Percentiles rank a stretch among this genome's conserved stretches.
These are phyloP conservation scores for Turritopsis rubra DNA, from an alignment of 30 jellyfish, hydroid and myxozoan genomes.

Conservation along the genomic window DNA sequence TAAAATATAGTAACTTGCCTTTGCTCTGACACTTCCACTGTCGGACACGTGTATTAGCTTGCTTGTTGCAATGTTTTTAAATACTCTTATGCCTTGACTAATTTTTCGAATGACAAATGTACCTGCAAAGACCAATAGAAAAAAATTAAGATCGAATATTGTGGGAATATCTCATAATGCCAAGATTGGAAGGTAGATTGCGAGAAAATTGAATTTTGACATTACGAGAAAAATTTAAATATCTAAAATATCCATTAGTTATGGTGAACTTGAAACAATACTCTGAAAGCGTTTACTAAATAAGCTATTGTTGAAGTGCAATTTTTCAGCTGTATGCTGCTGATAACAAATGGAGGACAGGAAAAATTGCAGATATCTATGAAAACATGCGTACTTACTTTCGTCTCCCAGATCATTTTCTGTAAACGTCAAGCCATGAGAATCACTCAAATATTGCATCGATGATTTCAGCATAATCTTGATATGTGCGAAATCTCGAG, in stretches of 20 bases:
- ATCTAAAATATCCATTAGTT: no score
- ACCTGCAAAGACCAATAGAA: conserved; percentile 21
- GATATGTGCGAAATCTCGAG: background rate
- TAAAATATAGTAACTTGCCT: background rate
- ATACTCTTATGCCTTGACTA: conserved; percentile 40
- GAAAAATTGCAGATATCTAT: no score
- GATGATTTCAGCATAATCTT: background rate
- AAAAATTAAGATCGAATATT: no score
- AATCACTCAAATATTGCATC: background rate
- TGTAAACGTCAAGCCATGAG: background rate
- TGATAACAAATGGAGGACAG: no score
- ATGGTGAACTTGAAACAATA: no score
- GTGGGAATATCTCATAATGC: no score
- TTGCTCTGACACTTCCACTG: background rate
- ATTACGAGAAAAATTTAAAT: no score
- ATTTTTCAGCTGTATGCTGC: no score
- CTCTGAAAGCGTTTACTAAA: no score
- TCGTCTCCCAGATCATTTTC: background rate
- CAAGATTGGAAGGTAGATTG: no score
- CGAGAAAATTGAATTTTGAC: no score
- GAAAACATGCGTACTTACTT: conserved; percentile 7
- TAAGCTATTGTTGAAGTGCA: no score
- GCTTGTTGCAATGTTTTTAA: conserved; percentile 54
- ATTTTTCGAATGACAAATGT: conserved; percentile 51
- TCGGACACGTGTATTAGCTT: conserved; percentile 34